phyloP scores from a whole-genome alignment of 1,140 invertebrate species.

The Microplitis demolitor region DNA sequence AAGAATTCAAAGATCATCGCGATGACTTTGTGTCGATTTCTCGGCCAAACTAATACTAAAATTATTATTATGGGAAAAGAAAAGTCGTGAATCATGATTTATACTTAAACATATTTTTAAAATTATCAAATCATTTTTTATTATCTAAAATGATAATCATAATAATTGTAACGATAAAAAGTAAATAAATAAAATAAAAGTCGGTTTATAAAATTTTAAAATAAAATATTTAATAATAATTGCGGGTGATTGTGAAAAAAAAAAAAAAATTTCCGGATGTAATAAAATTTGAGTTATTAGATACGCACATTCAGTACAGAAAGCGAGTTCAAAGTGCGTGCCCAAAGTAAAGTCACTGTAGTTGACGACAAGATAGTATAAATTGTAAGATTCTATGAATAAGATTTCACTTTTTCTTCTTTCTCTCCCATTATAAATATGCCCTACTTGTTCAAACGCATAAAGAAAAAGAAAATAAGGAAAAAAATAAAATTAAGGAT shows the following conservation, averaged over 20 bases:
- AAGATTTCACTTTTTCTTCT: slow-evolving; percentile 14
- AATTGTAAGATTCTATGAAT: background rate
- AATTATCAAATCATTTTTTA: background rate
- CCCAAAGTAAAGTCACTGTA: background rate
- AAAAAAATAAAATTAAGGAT: slow-evolving; percentile 5
- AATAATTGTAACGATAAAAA: too few relatives aligned
- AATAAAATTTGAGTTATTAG: background rate
- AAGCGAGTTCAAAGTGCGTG: slow-evolving; percentile 20
- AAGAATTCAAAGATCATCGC: background rate
- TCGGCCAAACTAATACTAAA: slow-evolving; percentile 48
- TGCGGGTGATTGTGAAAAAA: background rate
- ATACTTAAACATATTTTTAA: background rate
- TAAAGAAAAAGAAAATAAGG: slow-evolving; percentile 7
- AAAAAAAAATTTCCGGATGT: slow-evolving; percentile 11
- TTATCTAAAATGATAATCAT: too few relatives aligned
- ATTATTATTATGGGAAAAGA: slow-evolving; percentile 27
- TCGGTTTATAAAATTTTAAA: background rate
- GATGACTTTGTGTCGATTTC: slow-evolving; percentile 35
- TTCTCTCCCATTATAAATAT: slow-evolving; percentile 4
- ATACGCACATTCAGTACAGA: slow-evolving; percentile 7
- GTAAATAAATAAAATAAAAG: too few relatives aligned
- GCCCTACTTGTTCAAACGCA: slow-evolving; percentile 10
- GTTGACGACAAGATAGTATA: background rate
- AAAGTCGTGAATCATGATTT: background rate
- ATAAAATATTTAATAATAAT: background rate